Base-by-base conservation (phyloP, 2,113 vertebrate genomes). In the Paratilapia polleni region DNA sequence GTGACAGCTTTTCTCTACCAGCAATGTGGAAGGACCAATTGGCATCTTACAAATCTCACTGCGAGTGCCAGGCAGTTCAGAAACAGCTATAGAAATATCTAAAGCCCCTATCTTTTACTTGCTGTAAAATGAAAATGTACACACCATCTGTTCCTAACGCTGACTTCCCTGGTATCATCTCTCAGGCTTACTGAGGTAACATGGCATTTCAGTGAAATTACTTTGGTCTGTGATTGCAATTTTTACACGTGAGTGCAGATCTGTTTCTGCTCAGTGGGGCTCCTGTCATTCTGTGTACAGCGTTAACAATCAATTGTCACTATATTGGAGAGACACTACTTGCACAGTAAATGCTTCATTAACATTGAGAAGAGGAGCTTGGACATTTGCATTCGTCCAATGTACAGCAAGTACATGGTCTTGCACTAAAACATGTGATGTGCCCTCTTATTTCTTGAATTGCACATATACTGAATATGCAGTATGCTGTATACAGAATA, bases 151-250 rank as follows among this genome's bases (percentile, higher is more conserved):
- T 47, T 38, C 15, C 6, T 6, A 63, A n/a, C 12, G 20, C 19
- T 41, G 38, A 52, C 81, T 66, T 63, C 14, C 24, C 15, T 64
- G 2, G 14, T 82, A 38, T 81, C 56, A 76, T 31, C 66, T 47
- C 76, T 41, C 47, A 64, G 12, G 41, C 62, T 83, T 28, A 31
- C 24, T 38, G 36, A 56, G 61, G 76, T 78, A 82, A 80, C 61
- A 36, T 59, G 47, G 22, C 47, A 74, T 88, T 85, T 87, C 26
- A 52, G 77, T 68, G 49, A 73, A 86, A 88, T 87, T 26, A 57
- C 20, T 62, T 70, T 74, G 60, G 64, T 80, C 52, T 83, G 19
- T 85, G 83, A 88, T 84, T 70, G 31, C 28, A 86, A 56, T 82
- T 79, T 81, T 64, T 60, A 85, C 62, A 78, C 6, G 6, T 66